These are phyloP conservation scores for Pantherophis alleghaniensis DNA, from an alignment of 2,797 vertebrate species.

Conservation along the genomic window DNA sequence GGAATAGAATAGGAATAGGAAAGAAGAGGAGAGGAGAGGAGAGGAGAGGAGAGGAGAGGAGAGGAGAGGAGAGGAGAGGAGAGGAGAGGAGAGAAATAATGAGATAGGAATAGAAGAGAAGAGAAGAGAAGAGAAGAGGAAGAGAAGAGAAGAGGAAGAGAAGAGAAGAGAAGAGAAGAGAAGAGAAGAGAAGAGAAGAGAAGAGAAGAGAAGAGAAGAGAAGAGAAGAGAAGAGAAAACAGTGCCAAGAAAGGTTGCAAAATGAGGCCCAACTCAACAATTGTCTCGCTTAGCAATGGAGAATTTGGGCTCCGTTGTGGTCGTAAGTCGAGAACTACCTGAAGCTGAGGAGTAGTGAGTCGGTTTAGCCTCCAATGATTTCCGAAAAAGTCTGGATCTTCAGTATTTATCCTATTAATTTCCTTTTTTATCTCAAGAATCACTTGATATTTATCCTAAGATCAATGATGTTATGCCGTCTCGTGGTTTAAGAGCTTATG, in stretches of 20 bases:
- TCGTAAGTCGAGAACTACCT: not conserved
- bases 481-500: not conserved
- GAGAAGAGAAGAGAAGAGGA: too few relatives aligned
- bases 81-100: too few relatives aligned
- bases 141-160: too few relatives aligned
- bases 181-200: too few relatives aligned
- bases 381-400: not conserved
- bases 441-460: constrained; percentile 11
- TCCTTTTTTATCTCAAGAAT: not conserved
- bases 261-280: not conserved
- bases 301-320: not conserved
- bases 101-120: too few relatives aligned
- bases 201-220: too few relatives aligned
- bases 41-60: too few relatives aligned
- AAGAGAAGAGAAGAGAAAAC: not conserved
- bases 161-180: too few relatives aligned
- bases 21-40: too few relatives aligned
- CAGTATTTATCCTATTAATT: not conserved
- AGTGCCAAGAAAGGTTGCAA: not conserved
- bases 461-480: not conserved
- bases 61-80: too few relatives aligned
- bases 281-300: not conserved
- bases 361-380: not conserved
- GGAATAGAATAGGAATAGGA: too few relatives aligned
- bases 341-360: not conserved